Base-by-base conservation (phyloP, 2,888 invertebrate genomes). In the Teleogryllus oceanicus region DNA sequence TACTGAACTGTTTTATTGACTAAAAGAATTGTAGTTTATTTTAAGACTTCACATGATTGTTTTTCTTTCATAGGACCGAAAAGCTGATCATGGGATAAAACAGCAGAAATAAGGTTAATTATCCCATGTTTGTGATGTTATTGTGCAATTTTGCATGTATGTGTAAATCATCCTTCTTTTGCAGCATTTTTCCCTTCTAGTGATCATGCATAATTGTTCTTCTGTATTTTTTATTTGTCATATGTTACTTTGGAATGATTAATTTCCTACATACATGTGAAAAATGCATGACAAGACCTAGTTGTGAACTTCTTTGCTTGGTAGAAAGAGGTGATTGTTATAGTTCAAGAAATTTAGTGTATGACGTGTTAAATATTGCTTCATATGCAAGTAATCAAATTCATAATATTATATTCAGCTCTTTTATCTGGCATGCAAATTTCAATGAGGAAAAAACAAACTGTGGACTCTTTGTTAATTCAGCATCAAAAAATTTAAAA, bases 1-100 rank as follows among this genome's bases (percentile, higher is more conserved):
- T 77, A 37, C 16, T 77, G n/a, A 49, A 18, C 20, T 50, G 50
- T 8, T 77, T 76, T 24, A 16, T 76, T 49, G 24, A 49, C n/a
- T 20, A 12, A 49, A 20, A 49, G 20, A 77, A 49, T 50, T 62
- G n/a, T 62, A 62, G 62, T 62, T 62, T 13, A 11, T 8, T 13
- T 76, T 62, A n/a, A 62, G 62, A 62, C 62, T 62, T 62, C 62
- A 62, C n/a, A 18, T 13, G 62, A 62, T 62, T 62, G 13, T 62
- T 49, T n/a, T 77, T 49, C 76, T 79, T 79, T 79, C 77, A 21
- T 77, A 80, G 80, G 80, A 77, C 77, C 74, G 80, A 80, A 77
- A 74, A 80, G 77, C 80, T 80, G 80, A 80, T 80, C 74, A 49
- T 77, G 80, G 80, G 77, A 74, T 76, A 49, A 74, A 80, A 51